Percentiles rank a stretch among this genome's conserved stretches.
Evolutionary conservation across 2,888 invertebrate species (phyloP).

Genomic region (Willowsia nigromaculata): DNA sequence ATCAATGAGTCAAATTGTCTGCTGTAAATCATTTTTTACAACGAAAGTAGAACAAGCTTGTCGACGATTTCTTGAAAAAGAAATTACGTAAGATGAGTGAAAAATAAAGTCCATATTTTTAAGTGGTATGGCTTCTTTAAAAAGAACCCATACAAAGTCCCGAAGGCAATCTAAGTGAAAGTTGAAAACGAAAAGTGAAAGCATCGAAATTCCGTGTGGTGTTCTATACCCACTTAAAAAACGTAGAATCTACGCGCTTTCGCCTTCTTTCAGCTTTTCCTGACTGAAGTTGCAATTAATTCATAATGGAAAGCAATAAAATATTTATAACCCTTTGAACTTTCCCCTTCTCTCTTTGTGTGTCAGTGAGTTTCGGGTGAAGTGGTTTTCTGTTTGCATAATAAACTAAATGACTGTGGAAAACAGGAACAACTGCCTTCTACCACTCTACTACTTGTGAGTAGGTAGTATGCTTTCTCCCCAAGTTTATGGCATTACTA

Average conservation of each 20-base stretch:
- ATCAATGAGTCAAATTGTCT: no score
- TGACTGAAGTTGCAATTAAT: not conserved
- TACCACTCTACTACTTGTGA: not conserved
- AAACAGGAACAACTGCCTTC: not conserved
- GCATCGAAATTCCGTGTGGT: no score
- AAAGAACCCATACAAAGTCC: not conserved
- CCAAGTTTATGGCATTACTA: not conserved
- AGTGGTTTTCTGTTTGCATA: conserved; percentile 44
- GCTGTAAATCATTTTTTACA: no score
- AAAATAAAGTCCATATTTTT: no score
- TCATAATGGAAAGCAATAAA: conserved; percentile 47
- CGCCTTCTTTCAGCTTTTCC: not conserved
- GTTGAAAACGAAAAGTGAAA: not conserved
- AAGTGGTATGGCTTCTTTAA: no score
- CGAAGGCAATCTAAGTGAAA: not conserved
- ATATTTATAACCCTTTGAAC: conserved; percentile 59
- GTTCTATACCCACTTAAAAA: not conserved
- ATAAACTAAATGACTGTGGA: conserved; percentile 21
- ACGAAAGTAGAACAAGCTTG: no score
- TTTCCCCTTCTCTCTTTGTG: not conserved
- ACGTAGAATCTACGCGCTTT: not conserved
- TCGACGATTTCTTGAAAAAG: no score
- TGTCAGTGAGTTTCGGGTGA: conserved; percentile 1
- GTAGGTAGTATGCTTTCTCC: not conserved
- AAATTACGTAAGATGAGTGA: no score